Percentiles rank a stretch among this genome's conserved stretches.
These are phyloP conservation scores for Muntiacus reevesi DNA, from an alignment of 2,113 vertebrate genomes.

Conservation along the genomic window DNA sequence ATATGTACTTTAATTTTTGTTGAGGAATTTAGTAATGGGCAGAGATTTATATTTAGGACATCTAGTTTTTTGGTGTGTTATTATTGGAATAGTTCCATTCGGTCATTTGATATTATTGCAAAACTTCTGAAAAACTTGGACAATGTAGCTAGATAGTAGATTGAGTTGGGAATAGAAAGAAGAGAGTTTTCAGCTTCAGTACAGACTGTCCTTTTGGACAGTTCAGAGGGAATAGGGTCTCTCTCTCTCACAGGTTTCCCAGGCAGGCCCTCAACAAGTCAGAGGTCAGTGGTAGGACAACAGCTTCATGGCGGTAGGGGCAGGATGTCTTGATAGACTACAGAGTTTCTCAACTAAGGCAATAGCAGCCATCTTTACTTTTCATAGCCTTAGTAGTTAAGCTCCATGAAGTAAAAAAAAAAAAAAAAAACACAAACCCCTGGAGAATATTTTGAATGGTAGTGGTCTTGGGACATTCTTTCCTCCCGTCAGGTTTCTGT, in stretches of 20 bases:
- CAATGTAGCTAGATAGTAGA: background rate
- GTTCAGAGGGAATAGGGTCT: background rate
- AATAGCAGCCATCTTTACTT: background rate
- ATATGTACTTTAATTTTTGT: background rate
- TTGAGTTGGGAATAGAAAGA: background rate
- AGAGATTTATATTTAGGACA: conserved; percentile 26
- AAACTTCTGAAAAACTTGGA: conserved; percentile 10
- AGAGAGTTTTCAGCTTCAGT: background rate
- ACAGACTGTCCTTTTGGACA: background rate
- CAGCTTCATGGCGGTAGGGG: fast-evolving
- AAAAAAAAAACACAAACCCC: background rate
- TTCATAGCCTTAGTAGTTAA: background rate
- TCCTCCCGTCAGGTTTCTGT: background rate
- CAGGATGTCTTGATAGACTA: background rate
- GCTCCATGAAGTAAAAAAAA: background rate
- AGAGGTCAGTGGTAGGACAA: background rate
- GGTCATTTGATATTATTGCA: background rate
- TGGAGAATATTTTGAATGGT: background rate
- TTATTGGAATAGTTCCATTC: background rate
- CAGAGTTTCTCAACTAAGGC: background rate
- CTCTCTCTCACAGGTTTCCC: background rate
- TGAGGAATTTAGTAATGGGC: background rate
- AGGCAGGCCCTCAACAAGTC: background rate
- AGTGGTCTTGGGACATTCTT: background rate
- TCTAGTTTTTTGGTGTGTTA: background rate